Base-by-base conservation (phyloP, 2,888 invertebrate genomes). In the Branchipolynoe longqiensis region DNA sequence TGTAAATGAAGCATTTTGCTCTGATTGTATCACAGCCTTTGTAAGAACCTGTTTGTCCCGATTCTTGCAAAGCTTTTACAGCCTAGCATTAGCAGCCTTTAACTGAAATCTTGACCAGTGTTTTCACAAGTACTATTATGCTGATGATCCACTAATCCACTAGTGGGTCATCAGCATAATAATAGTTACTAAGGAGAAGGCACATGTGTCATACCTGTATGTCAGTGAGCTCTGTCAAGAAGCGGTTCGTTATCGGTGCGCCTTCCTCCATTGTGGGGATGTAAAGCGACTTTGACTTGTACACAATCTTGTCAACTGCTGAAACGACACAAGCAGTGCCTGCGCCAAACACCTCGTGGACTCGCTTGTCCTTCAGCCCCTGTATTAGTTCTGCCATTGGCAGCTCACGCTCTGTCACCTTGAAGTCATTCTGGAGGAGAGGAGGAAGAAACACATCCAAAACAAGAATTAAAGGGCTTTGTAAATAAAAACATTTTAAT, bases 241-340 rank as follows among this genome's bases (percentile, higher is more conserved):
- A 95, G 89, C 96, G 95, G 92, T 95, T 95, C 93, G 95, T 96
- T 33, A 99, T 58, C n/a, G 89, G 87, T 2, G 96, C 95, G 18
- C 95, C 90, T 89, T 96, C 96, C 89, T 96, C 95, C 91, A 94
- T 94, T 18, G 94, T 94, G 1, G 95, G 95, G 82, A 95, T 94
- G 12, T 91, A 82, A 82, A 94, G 89, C 87, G 92, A 92, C 87
- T 94, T 94, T 3, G 96, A 96, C 14, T 91, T 91, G 94, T 97
- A 99, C 85, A 96, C 95, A 87, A 99, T 97, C 87, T 96, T 95
- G 85, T 96, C 96, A 85, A 99, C 96, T 0, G 99, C 99, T 91
- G 97, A 97, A 28, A 99, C 97, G 78, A 98, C 95, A 90, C 98
- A 98, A 0, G 99, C 99, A 36, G 99, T 99, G 85, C 99, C 99